phyloP scores from a whole-genome alignment of 2,113 vertebrate species.

The Nipponia nippon region DNA sequence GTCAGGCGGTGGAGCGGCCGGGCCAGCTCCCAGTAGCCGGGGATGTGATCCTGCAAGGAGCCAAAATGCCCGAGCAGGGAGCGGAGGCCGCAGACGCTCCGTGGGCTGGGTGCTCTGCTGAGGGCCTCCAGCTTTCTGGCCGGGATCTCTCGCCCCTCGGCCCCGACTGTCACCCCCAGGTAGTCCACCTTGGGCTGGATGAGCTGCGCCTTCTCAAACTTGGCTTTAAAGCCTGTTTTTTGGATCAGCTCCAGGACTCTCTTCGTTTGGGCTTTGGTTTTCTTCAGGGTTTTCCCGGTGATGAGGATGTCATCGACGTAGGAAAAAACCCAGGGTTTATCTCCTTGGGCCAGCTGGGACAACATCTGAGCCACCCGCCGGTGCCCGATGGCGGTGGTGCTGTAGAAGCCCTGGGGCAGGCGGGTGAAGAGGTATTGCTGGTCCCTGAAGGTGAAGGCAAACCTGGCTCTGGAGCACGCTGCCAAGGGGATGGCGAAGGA shows the following conservation, averaged over 20 bases:
- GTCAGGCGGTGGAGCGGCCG: not conserved
- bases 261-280: not conserved
- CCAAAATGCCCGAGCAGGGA: not conserved
- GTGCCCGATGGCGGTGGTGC: not conserved
- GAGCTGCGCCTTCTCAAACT: not conserved
- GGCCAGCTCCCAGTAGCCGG: not conserved
- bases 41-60: not conserved
- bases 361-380: not conserved
- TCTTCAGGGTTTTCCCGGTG: not conserved
- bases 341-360: not conserved
- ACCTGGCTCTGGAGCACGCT: not conserved
- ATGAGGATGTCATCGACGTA: not conserved
- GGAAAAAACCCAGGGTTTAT: not conserved
- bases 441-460: not conserved
- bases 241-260: not conserved
- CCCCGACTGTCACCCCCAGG: not conserved
- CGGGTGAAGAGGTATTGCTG: not conserved
- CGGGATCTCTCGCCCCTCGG: not conserved
- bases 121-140: not conserved
- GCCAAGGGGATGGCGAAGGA: not conserved
- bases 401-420: not conserved
- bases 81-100: accelerated
- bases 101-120: accelerated
- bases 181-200: not conserved
- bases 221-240: not conserved